Base-by-base conservation (phyloP, 2,797 vertebrate species). In the Atherinosoma microstoma region DNA sequence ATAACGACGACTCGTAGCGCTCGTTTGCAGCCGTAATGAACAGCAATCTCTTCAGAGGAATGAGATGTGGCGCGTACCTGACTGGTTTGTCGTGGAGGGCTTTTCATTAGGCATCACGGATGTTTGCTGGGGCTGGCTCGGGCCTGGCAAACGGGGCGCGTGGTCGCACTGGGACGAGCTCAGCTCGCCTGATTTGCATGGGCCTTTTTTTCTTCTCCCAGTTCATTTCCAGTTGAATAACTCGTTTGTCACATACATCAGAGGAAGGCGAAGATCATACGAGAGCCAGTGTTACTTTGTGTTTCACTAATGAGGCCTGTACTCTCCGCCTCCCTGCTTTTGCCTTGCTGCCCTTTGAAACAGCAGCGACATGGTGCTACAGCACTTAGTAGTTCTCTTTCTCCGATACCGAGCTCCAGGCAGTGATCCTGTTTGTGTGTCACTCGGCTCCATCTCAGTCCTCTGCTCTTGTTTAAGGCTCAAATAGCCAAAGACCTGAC, bases 211-310 rank as follows among this genome's bases (percentile, higher is more conserved):
- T 78, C 83, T 83, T 81, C 72, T 75, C 82, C 76, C 74, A 66
- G 81, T 90, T 85, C 78, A 69, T 89, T 88, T 92, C 84, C 89
- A 92, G 85, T 90, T 6, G 81, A 90, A 89, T 87, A 89, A 91
- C 85, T 84, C 86, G 83, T 91, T 92, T 93, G 91, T 93, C 90
- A 89, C 87, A 74, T 70, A 94, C 91, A 91, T 94, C 92, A 93
- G 91, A 94, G 90, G 83, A 76, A 86, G 82, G 82, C 71, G 70
- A 85, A 93, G 92, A 93, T 94, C 93, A 94, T 78, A 92, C 75
- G 75, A 84, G 80, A 84, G 90, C 80, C 82, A 47, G 79, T 54
- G 86, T 70, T 84, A 87, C 91, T 93, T 91, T 91, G 91, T 93
- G 90, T 92, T 91, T 85, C 80, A 1, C 91, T 93, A 93, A 93